Conservation (phyloP, 2,797 vertebrate genomes). For the Champsocephalus esox region DNA sequence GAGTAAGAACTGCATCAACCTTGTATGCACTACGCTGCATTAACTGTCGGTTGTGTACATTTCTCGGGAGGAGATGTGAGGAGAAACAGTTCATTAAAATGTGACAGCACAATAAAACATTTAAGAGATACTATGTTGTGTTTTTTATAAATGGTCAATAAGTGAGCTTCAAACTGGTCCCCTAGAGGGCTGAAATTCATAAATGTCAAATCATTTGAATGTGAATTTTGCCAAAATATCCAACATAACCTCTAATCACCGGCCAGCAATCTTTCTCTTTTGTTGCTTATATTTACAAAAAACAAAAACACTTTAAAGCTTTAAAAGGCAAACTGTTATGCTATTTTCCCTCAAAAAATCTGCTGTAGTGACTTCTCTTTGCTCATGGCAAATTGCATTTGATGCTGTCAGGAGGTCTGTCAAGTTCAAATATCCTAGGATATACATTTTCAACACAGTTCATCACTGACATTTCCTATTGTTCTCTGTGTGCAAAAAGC, state of each 20-base stretch:
- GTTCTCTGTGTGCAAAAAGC: neutral
- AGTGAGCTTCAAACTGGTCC: neutral
- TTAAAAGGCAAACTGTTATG: neutral
- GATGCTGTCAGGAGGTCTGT: slow-evolving; percentile 10
- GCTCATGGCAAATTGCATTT: neutral
- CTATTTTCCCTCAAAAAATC: neutral
- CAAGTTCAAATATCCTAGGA: slow-evolving; percentile 7
- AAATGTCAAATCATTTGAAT: slow-evolving; percentile 11
- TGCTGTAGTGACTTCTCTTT: slow-evolving; percentile 1
- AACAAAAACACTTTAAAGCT: neutral
- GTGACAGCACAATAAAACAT: slow-evolving; percentile 16
- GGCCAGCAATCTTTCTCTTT: neutral
- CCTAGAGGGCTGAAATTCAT: neutral
- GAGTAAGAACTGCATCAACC: neutral
- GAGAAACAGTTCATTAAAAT: slow-evolving; percentile 24
- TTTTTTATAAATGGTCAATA: neutral
- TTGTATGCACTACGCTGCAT: slow-evolving; percentile 4
- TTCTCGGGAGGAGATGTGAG: slow-evolving; percentile 12
- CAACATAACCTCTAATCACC: neutral
- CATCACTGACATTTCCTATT: neutral
- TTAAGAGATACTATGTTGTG: slow-evolving; percentile 9
- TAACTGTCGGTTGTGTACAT: slow-evolving; percentile 19
- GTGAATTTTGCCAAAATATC: slow-evolving; percentile 1
- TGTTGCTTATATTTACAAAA: neutral
- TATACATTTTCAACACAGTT: slow-evolving; percentile 26